Evolutionary conservation across 2,113 vertebrate species (phyloP).

Genomic region (Laticauda colubrina): DNA sequence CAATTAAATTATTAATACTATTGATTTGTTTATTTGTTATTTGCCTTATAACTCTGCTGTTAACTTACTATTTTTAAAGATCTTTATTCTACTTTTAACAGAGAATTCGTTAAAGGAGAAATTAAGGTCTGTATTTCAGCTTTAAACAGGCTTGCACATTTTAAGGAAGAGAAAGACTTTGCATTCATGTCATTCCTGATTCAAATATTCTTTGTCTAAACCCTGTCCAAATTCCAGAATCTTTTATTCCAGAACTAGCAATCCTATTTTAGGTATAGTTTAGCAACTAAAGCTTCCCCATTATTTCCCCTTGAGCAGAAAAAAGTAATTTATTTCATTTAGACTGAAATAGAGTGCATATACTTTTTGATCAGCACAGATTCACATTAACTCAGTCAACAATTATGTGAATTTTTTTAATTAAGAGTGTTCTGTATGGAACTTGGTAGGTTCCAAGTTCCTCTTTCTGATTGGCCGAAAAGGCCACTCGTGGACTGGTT

Average conservation of each 20-base stretch:
- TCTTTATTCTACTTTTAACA: background rate
- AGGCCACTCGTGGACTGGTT: too few species aligned
- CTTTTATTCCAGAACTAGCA: background rate
- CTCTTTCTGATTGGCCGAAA: too few species aligned
- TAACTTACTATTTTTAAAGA: background rate
- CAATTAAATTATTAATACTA: conserved; percentile 48
- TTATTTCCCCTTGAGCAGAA: background rate
- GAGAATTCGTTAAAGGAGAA: background rate
- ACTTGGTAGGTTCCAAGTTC: too few species aligned
- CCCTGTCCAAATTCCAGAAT: background rate
- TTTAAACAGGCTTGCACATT: background rate
- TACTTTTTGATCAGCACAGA: background rate
- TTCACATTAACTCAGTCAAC: background rate
- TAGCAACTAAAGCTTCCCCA: background rate
- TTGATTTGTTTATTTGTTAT: conserved; percentile 6
- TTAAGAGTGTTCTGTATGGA: background rate
- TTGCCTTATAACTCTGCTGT: conserved; percentile 16
- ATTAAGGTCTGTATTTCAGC: background rate
- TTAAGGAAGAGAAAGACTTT: background rate
- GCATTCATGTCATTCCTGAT: background rate
- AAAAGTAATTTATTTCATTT: background rate
- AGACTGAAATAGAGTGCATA: background rate
- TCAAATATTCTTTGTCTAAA: background rate
- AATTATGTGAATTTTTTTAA: background rate
- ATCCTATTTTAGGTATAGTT: background rate